Base-by-base conservation (phyloP, 2,888 invertebrate species). In the Crossocerus cetratus region DNA sequence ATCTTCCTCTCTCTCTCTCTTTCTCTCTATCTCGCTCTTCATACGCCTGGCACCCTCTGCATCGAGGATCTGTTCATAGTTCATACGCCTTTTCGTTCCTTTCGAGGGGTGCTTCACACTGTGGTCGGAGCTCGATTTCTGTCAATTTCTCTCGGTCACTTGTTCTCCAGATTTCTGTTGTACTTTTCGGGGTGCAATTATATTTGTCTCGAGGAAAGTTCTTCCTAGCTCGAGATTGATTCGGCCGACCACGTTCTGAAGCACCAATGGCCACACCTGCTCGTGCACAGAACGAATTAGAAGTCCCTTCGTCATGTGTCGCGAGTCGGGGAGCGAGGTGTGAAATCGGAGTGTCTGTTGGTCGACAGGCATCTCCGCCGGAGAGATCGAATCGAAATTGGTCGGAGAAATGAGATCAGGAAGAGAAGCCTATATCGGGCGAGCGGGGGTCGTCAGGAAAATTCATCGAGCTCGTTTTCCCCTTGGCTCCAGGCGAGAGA, bases 271-370 rank as follows among this genome's bases (percentile, higher is more conserved):
- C 70, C 74, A 65, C 65, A 60, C 69, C 64, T 77, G 76, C 82
- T 78, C 75, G 73, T 72, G 72, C 76, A 78, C 75, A 69, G 65
- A 76, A 58, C 66, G 68, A 64, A 71, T 67, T 77, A 61, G 66
- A 73, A 53, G 22, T 56, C 60, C 61, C 56, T 61, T 69, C 49
- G 62, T 78, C 57, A 74, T 70, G 45, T 20, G 61, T 8, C 60
- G 53, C 67, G 58, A 69, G 56, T 61, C 54, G 71, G 77, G 69
- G 74, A 77, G 78, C 80, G 80, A 77, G 81, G 74, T 69, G 74
- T 32, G 74, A 76, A 67, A 69, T 21, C 16, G 60, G 2, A 23
- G 20, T 11, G 2, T 44, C 54, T 53, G 63, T 68, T 14, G n/a
- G 16, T n/a, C 43, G 16, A 5, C n/a, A n/a, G 45, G 14, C 8